Conservation (phyloP, 2,888 invertebrate species). For the Hypercompe scribonia region DNA sequence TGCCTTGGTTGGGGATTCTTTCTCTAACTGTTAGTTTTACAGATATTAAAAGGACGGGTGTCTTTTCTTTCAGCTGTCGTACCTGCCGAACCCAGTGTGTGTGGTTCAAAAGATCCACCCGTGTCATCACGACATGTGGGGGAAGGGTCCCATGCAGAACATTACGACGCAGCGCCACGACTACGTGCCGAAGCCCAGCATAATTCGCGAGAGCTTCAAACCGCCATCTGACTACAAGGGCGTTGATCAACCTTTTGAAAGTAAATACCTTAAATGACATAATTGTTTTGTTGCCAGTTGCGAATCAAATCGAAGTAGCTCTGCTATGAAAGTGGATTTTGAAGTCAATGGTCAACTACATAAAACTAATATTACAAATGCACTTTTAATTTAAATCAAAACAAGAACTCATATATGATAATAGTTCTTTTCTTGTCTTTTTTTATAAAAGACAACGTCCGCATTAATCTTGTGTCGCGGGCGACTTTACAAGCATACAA, state of each 20-base stretch:
- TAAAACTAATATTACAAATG: too few species aligned
- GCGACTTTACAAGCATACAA: too few species aligned
- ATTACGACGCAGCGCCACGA: conserved; percentile 92
- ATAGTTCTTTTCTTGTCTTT: too few species aligned
- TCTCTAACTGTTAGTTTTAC: background rate
- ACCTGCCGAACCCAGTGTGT: conserved; percentile 86
- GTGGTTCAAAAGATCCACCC: conserved; percentile 88
- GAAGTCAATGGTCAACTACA: too few species aligned
- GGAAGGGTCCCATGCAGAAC: conserved; percentile 90
- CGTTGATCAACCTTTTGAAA: conserved; percentile 79
- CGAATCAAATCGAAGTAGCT: too few species aligned
- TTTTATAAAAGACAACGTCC: too few species aligned
- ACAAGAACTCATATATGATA: too few species aligned
- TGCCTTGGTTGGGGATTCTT: too few species aligned
- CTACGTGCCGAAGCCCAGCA: conserved; percentile 89
- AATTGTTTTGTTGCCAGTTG: too few species aligned
- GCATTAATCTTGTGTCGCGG: too few species aligned
- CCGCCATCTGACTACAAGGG: conserved; percentile 73
- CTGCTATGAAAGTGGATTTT: too few species aligned
- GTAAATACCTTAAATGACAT: conserved; percentile 55
- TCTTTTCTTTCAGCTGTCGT: conserved; percentile 79
- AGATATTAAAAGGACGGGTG: background rate
- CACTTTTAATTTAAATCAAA: too few species aligned
- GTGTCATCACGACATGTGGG: conserved; percentile 88
- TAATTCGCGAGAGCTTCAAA: conserved; percentile 75